Evolutionary conservation across 2,113 vertebrate species (phyloP).

Genomic region (Argyrosomus japonicus): DNA sequence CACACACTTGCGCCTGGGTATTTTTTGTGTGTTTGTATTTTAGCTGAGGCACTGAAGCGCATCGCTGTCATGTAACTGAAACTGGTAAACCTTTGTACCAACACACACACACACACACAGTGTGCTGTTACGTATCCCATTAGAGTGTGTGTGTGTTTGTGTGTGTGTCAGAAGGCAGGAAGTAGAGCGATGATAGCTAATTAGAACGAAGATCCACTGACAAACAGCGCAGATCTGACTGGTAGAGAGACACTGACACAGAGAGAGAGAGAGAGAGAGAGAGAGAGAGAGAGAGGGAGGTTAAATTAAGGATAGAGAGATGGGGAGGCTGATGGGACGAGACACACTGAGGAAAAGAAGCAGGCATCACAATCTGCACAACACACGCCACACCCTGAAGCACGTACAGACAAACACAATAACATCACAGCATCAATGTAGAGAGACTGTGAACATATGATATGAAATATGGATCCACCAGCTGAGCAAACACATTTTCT

Average conservation of each 20-base stretch:
- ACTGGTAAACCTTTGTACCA: constrained; percentile 39
- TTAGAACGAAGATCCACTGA: constrained; percentile 63
- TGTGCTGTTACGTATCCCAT: background rate
- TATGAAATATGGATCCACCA: too few relatives aligned
- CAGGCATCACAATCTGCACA: background rate
- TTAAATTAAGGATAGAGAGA: constrained; percentile 26
- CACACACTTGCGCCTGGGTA: background rate
- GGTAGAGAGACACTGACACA: constrained; percentile 34
- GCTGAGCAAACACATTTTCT: too few relatives aligned
- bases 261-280: background rate
- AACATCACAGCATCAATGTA: too few relatives aligned
- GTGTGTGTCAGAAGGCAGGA: constrained; percentile 57
- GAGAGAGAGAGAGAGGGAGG: constrained; percentile 8
- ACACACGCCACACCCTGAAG: too few relatives aligned
- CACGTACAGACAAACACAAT: too few relatives aligned
- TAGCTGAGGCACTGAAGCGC: constrained; percentile 25
- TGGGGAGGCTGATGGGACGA: background rate
- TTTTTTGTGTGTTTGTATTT: constrained; percentile 13
- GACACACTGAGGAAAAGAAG: background rate
- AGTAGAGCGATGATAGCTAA: constrained; percentile 68
- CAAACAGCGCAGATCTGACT: constrained; percentile 49
- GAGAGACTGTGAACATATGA: too few relatives aligned
- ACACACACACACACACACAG: constrained; percentile 29
- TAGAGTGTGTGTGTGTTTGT: constrained; percentile 10
- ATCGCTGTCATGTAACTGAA: constrained; percentile 62